These are phyloP conservation scores for Vidua macroura DNA, from an alignment of 2,113 vertebrate genomes.

Conservation along the genomic window DNA sequence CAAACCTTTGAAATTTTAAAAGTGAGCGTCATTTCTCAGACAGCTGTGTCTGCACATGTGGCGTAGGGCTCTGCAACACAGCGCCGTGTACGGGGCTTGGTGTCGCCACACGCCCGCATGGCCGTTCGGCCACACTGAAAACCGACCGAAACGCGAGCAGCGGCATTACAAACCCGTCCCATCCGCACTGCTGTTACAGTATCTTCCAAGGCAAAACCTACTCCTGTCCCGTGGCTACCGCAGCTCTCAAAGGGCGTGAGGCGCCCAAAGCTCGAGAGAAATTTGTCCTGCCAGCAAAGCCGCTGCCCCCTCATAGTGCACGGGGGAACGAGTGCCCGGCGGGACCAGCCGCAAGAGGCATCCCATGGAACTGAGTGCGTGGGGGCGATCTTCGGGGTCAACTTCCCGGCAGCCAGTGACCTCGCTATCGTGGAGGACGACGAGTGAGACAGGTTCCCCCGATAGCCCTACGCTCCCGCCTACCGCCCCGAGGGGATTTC, in stretches of 20 bases:
- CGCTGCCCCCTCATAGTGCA: not conserved
- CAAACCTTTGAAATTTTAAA: not conserved
- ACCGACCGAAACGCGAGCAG: too few species aligned
- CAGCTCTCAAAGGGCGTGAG: not conserved
- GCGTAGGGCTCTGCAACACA: rapidly evolving
- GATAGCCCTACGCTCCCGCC: rapidly evolving
- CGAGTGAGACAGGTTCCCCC: not conserved
- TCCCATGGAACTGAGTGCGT: not conserved
- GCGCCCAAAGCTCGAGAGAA: rapidly evolving
- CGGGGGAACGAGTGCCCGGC: rapidly evolving
- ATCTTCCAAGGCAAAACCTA: not conserved
- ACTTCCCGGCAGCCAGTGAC: not conserved
- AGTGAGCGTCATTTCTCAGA: not conserved
- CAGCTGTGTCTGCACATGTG: not conserved
- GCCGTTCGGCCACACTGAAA: not conserved
- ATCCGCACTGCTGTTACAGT: rapidly evolving
- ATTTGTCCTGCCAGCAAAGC: not conserved
- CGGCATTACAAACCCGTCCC: not conserved
- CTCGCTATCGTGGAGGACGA: not conserved
- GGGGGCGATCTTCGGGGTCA: not conserved
- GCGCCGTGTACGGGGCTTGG: rapidly evolving
- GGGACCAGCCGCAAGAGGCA: too few species aligned
- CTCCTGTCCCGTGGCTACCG: rapidly evolving
- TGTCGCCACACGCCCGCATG: too few species aligned
- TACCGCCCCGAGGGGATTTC: not conserved